Evolutionary conservation across 2,113 vertebrate genomes (phyloP).

Genomic region (Danionella cerebrum): DNA sequence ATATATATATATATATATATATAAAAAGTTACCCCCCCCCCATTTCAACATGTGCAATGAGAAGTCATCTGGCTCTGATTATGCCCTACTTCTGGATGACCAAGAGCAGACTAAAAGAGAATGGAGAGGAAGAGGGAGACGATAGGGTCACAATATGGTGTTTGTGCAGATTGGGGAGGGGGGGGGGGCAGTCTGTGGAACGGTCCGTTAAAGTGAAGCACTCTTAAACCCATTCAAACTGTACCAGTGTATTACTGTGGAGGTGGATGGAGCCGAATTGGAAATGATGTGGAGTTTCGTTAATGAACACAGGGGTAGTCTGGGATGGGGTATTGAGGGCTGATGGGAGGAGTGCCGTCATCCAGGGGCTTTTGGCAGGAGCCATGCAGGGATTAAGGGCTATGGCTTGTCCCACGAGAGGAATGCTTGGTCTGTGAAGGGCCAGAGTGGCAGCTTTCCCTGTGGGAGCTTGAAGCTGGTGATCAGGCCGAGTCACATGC

Average conservation of each 20-base stretch:
- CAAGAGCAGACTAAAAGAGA: constrained; percentile 11
- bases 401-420: constrained; percentile 66
- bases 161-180: constrained; percentile 13
- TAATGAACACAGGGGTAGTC: constrained; percentile 56
- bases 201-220: neutral
- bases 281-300: constrained; percentile 41
- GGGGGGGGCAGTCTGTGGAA: neutral
- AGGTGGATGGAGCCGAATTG: constrained; percentile 4
- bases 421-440: constrained; percentile 66
- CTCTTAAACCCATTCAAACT: neutral
- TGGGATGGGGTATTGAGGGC: constrained; percentile 18
- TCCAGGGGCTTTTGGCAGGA: constrained; percentile 66
- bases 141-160: constrained; percentile 12
- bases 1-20: too few relatives aligned
- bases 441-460: constrained; percentile 52
- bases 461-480: constrained; percentile 37
- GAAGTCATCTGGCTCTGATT: constrained; percentile 38
- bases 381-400: constrained; percentile 71
- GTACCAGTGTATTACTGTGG: neutral
- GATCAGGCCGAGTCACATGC: constrained; percentile 53
- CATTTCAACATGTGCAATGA: constrained; percentile 10
- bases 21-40: too few relatives aligned
- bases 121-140: constrained; percentile 7
- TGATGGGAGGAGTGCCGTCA: constrained; percentile 47
- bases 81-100: constrained; percentile 29